Conservation (phyloP, 2,113 vertebrate genomes). For the Petrocephalus zakoni region DNA sequence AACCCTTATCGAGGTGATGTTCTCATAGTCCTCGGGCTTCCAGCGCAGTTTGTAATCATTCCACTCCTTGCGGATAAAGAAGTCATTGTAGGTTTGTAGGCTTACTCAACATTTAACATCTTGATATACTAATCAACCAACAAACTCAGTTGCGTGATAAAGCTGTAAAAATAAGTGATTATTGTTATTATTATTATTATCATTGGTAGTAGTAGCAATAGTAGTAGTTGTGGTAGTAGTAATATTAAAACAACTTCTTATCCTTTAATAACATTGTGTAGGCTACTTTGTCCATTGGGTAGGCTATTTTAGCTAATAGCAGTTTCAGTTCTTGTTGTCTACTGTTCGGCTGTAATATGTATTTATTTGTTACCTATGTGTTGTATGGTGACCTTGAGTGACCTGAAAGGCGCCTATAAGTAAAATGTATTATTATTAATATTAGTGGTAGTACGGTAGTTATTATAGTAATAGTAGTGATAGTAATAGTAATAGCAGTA, state of each 20-base stretch:
- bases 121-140: neutral
- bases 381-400: neutral
- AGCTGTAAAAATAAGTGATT: neutral
- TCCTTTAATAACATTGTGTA: neutral
- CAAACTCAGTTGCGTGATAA: neutral
- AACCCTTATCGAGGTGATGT: conserved; percentile 69
- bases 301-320: neutral
- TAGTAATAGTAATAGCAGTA: neutral
- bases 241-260: neutral
- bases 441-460: neutral
- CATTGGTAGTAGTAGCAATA: neutral
- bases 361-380: neutral
- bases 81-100: neutral
- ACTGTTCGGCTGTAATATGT: neutral
- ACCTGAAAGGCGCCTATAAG: neutral
- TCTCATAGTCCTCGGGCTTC: conserved; percentile 63
- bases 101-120: neutral
- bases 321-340: neutral
- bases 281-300: neutral
- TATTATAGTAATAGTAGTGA: neutral
- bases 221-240: neutral
- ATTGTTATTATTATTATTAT: neutral
- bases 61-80: conserved; percentile 62
- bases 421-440: neutral
- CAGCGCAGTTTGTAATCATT: conserved; percentile 72